These are phyloP conservation scores for Hemistola chrysoprasaria DNA, from an alignment of 2,888 invertebrate genomes.

Conservation along the genomic window DNA sequence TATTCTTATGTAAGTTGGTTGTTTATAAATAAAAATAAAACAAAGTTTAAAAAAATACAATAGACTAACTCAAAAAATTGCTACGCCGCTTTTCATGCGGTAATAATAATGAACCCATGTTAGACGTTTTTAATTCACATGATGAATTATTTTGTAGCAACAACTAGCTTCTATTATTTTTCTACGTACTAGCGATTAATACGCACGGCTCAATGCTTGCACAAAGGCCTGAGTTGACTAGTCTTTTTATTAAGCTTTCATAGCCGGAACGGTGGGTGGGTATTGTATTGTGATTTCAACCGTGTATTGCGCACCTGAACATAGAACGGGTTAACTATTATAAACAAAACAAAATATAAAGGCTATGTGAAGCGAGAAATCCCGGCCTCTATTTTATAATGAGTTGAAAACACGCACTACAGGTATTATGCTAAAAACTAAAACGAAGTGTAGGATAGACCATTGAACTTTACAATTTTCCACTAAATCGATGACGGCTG, in stretches of 20 bases:
- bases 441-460: too few relatives aligned
- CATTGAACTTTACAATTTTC: too few relatives aligned
- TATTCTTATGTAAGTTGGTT: too few relatives aligned
- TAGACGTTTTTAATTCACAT: slow-evolving; percentile 3
- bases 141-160: slow-evolving; percentile 3
- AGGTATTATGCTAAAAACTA: too few relatives aligned
- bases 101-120: slow-evolving; percentile 14
- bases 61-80: too few relatives aligned
- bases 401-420: too few relatives aligned
- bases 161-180: slow-evolving; percentile 38
- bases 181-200: slow-evolving; percentile 54
- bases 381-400: not conserved
- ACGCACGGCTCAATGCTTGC: slow-evolving; percentile 54
- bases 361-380: slow-evolving; percentile 1
- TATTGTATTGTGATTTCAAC: slow-evolving; percentile 48
- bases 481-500: too few relatives aligned
- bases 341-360: slow-evolving; percentile 24
- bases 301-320: slow-evolving; percentile 42
- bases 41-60: too few relatives aligned
- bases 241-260: slow-evolving; percentile 51
- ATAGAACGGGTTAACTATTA: slow-evolving; percentile 16
- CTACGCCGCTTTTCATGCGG: slow-evolving; percentile 5
- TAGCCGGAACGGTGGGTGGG: slow-evolving; percentile 14
- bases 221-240: slow-evolving; percentile 53
- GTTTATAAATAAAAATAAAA: too few relatives aligned